Evolutionary conservation across 2,888 invertebrate species (phyloP), one percentile per base, ranked within the genome.

Genomic region (Idaea biselata): DNA sequence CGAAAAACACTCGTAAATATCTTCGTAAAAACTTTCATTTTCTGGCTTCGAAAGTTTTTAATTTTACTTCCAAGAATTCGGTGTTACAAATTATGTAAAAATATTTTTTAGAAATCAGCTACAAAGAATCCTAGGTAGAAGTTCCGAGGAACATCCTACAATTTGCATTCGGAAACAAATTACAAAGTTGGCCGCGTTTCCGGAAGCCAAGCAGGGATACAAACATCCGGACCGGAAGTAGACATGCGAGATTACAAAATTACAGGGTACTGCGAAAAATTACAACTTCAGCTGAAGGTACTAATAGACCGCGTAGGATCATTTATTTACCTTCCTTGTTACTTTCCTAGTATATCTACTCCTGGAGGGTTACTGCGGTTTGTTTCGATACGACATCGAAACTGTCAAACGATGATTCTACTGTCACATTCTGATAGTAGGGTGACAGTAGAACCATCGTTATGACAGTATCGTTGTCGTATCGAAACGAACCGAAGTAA

Each of bases 11-110:
- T 55, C 17, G 55, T 55, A 17, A 17, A 55, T 55, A 7, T 55
- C 17, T 55, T 17, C 55, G 16, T 55, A 55, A 55, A 8, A 17
- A 55, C 16, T 55, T 55, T 16, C 55, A 17, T 16, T 25, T 25
- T 7, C 55, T 16, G 55, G 55, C 55, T 55, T 55, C 16, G 17
- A 55, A 55, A 55, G 16, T 16, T 55, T 55, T 55, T 55, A 17
- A 55, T 17, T 55, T 55, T 55, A 55, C 55, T 55, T 16, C 1
- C 25, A 25, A 55, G 17, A 16, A 16, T 55, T 16, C 16, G 7
- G 16, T 55, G 16, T 16, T 0, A 17, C 16, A 55, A 55, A 55
- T 16, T 17, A 55, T 55, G 7, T 55, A 14, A 6, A n/a, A 6
- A 14, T 55, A 7, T 16, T n/a, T 55, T 55, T 55, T 55, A 11